A percentile compares a stretch with the other conserved stretches of the same genome.
Conservation (phyloP, 2,113 vertebrate genomes). For the Actenoides lindsayi region DNA sequence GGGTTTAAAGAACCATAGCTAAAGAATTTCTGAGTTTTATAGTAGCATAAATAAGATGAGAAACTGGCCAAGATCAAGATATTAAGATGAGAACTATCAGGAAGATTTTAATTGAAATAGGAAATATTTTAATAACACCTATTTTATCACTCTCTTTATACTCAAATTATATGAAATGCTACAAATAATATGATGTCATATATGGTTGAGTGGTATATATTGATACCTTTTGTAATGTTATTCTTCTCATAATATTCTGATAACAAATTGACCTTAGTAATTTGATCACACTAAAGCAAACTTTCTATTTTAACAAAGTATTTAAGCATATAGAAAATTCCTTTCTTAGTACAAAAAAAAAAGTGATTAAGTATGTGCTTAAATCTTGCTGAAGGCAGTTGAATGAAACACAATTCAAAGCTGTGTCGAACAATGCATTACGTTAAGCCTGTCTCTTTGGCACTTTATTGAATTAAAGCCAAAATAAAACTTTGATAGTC, state of each 20-base stretch:
- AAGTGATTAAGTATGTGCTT: not conserved
- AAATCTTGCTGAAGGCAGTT: not conserved
- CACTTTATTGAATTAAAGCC: not conserved
- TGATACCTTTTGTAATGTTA: not conserved
- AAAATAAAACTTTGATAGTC: not conserved
- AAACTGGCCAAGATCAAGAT: not conserved
- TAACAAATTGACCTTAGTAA: not conserved
- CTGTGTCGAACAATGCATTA: not conserved
- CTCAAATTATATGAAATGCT: not conserved
- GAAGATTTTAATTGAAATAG: not conserved
- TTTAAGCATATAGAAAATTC: not conserved
- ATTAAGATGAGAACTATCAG: not conserved
- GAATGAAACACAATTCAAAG: not conserved
- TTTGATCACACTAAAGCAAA: not conserved
- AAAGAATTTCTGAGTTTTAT: not conserved
- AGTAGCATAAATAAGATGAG: not conserved
- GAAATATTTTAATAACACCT: not conserved
- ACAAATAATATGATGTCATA: not conserved
- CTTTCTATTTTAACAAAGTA: not conserved
- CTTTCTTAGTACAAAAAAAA: not conserved
- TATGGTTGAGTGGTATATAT: not conserved
- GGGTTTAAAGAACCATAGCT: not conserved
- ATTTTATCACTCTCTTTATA: not conserved
- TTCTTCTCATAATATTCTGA: not conserved
- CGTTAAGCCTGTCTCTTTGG: not conserved